Evolutionary conservation across 2,888 invertebrate species (phyloP).

Genomic region (Cheiracanthium punctorium): DNA sequence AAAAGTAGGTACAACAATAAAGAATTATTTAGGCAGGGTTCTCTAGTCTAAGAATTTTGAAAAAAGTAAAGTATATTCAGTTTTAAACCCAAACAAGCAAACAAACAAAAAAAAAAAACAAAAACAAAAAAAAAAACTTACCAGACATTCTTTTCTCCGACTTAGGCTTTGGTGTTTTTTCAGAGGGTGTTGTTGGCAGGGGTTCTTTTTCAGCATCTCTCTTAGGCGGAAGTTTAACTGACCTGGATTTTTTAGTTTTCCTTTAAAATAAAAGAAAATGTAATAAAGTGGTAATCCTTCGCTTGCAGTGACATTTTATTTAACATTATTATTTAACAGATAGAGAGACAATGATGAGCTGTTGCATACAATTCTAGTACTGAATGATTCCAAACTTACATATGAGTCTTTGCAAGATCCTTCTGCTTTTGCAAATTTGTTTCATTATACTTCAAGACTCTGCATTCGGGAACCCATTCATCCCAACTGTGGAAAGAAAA

Average conservation of each 20-base stretch:
- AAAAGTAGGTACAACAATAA: no score
- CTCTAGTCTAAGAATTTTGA: no score
- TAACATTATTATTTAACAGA: no score
- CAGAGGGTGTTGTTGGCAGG: conserved; percentile 63
- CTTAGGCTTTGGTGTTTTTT: conserved; percentile 49
- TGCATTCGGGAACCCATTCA: conserved; percentile 88
- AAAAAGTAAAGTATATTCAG: no score
- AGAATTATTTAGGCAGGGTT: no score
- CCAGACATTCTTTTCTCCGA: conserved; percentile 26
- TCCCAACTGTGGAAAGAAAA: conserved; percentile 77
- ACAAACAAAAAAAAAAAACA: no score
- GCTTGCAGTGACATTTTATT: no score
- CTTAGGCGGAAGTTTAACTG: conserved; percentile 18
- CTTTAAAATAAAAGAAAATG: no score
- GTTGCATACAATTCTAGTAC: no score
- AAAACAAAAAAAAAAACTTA: neutral
- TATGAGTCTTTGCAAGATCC: conserved; percentile 88
- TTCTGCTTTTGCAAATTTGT: conserved; percentile 90
- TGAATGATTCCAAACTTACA: conserved; percentile 42
- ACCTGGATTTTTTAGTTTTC: conserved; percentile 72
- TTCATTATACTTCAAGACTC: conserved; percentile 93
- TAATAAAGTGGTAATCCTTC: no score
- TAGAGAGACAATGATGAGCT: no score
- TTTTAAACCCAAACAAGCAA: no score
- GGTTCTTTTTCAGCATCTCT: conserved; percentile 44